These are phyloP conservation scores for Parambassis ranga DNA, from an alignment of 2,797 vertebrate genomes.

Conservation along the genomic window DNA sequence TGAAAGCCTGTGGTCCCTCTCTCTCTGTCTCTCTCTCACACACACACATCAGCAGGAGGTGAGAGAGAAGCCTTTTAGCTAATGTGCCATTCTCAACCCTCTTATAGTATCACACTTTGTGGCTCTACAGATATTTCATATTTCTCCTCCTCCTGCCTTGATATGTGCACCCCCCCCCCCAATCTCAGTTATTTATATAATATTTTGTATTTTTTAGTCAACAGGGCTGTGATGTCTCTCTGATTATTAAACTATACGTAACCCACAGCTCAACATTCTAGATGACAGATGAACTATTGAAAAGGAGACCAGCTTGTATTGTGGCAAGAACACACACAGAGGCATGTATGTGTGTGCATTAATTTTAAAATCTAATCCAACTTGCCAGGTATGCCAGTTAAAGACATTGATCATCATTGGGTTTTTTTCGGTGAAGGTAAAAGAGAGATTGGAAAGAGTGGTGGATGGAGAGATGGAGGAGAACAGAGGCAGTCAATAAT, in stretches of 20 bases:
- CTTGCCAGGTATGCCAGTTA: too few relatives aligned
- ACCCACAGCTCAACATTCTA: too few relatives aligned
- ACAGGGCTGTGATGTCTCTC: neutral
- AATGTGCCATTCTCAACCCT: conserved; percentile 45
- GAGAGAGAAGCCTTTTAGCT: conserved; percentile 50
- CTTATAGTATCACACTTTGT: conserved; percentile 15
- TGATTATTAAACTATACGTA: too few relatives aligned
- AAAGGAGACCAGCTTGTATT: too few relatives aligned
- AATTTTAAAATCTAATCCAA: too few relatives aligned
- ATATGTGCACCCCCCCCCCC: too few relatives aligned
- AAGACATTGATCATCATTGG: too few relatives aligned
- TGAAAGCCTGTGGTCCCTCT: conserved; percentile 31
- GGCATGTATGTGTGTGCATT: too few relatives aligned
- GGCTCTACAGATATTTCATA: neutral
- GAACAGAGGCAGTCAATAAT: conserved; percentile 55
- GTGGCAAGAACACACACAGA: neutral
- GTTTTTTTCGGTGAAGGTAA: conserved; percentile 22
- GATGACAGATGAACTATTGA: too few relatives aligned
- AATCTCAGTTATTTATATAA: neutral
- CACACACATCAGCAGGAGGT: conserved; percentile 38
- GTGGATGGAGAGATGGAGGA: conserved; percentile 16
- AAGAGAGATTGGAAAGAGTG: neutral
- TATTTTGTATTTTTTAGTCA: neutral
- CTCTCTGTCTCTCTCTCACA: too few relatives aligned
- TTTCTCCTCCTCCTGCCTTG: neutral